phyloP scores from a whole-genome alignment of 2,797 vertebrate species.

The Eurystomus glaucurus region DNA sequence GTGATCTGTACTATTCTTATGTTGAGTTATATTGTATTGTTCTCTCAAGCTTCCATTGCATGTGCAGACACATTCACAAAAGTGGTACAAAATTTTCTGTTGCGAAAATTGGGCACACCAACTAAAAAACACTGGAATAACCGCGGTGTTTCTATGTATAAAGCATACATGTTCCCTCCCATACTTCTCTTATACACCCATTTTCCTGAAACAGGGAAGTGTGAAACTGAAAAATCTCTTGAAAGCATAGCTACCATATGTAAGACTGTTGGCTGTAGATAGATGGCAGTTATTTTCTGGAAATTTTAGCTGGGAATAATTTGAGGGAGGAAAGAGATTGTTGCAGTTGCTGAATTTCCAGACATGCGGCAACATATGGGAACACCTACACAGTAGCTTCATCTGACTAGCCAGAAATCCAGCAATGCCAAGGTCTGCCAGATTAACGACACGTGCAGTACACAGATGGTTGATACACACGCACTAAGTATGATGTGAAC shows the following conservation, averaged over 20 bases:
- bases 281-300: neutral
- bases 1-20: neutral
- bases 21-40: neutral
- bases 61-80: neutral
- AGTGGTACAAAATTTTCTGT: neutral
- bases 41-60: neutral
- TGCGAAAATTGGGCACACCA: neutral
- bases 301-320: neutral
- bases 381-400: neutral
- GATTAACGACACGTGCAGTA: neutral
- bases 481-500: neutral
- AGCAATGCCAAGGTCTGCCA: neutral
- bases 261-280: neutral
- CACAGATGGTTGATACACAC: neutral
- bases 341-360: neutral
- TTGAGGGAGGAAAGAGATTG: neutral
- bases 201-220: neutral
- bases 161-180: rapidly evolving
- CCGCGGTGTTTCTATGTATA: neutral
- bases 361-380: neutral
- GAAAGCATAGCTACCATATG: neutral
- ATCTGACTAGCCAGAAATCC: neutral
- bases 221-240: neutral
- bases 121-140: neutral
- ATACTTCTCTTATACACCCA: neutral